A percentile compares a stretch with the other conserved stretches of the same genome.
phyloP scores from a whole-genome alignment of 2,797 vertebrate species.

The Tapera naevia region DNA sequence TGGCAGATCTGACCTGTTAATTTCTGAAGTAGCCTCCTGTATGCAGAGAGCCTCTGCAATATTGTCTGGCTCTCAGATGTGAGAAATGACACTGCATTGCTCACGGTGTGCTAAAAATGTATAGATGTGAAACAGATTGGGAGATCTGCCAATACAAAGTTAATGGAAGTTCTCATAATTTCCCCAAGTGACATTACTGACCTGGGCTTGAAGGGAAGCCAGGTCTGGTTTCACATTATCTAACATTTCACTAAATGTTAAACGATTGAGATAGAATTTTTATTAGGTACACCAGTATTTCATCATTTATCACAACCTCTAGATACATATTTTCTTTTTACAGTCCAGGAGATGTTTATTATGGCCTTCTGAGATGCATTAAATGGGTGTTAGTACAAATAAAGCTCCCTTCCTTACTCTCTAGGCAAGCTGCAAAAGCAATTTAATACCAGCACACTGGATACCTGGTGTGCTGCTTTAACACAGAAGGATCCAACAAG shows the following conservation, averaged over 20 bases:
- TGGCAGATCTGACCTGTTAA: slow-evolving; percentile 19
- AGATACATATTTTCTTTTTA: slow-evolving; percentile 40
- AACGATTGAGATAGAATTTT: slow-evolving; percentile 66
- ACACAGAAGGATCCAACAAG: slow-evolving; percentile 6
- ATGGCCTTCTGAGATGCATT: slow-evolving; percentile 48
- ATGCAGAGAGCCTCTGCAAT: slow-evolving; percentile 9
- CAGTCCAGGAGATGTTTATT: slow-evolving; percentile 53
- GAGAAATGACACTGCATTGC: slow-evolving; percentile 54
- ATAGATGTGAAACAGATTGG: slow-evolving; percentile 65
- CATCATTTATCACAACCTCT: slow-evolving; percentile 35
- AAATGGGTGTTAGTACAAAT: slow-evolving; percentile 59
- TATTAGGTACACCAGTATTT: slow-evolving; percentile 43
- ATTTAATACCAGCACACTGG: slow-evolving; percentile 27
- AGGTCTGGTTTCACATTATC: slow-evolving; percentile 65
- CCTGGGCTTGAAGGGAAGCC: slow-evolving; percentile 67
- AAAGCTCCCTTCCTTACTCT: slow-evolving; percentile 50
- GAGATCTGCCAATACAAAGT: slow-evolving; percentile 69
- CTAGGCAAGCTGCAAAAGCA: slow-evolving; percentile 48
- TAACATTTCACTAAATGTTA: slow-evolving; percentile 67
- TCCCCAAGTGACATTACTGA: slow-evolving; percentile 62
- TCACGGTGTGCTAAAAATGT: slow-evolving; percentile 45
- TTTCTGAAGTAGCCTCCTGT: slow-evolving; percentile 34
- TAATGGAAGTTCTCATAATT: slow-evolving; percentile 68
- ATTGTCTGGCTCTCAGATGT: background rate
- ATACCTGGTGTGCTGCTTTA: background rate